Evolutionary conservation across 2,113 vertebrate genomes (phyloP).

Genomic region (Pangasianodon gigas): DNA sequence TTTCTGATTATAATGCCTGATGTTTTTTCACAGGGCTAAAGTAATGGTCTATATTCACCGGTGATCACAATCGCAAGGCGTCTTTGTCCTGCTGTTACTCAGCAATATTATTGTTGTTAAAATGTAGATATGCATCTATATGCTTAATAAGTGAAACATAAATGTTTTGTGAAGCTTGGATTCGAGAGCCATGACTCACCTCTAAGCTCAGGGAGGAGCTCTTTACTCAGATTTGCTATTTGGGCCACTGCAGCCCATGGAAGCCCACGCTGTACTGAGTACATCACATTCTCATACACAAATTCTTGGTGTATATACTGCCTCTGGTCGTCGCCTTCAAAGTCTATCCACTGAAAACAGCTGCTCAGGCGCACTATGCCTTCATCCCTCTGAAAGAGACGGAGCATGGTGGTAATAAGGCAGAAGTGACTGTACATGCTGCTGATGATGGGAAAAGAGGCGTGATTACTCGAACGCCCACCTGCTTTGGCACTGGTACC

Average conservation of each 20-base stretch:
- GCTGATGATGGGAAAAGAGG: neutral
- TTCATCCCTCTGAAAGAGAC: constrained; percentile 59
- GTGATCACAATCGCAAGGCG: neutral
- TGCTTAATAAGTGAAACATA: neutral
- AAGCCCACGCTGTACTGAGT: constrained; percentile 54
- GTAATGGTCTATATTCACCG: neutral
- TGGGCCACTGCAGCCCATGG: constrained; percentile 58
- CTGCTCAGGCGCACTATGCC: constrained; percentile 59
- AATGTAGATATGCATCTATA: neutral
- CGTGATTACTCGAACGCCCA: neutral
- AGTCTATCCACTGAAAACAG: constrained; percentile 64
- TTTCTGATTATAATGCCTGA: neutral
- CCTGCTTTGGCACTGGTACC: constrained; percentile 3
- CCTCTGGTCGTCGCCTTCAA: constrained; percentile 50
- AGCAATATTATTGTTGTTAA: neutral
- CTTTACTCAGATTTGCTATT: constrained; percentile 57
- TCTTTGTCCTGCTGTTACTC: neutral
- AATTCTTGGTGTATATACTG: constrained; percentile 65
- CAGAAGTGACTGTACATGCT: neutral
- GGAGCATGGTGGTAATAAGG: neutral
- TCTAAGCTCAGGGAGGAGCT: constrained; percentile 60
- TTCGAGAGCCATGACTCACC: constrained; percentile 51
- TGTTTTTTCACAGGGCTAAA: neutral
- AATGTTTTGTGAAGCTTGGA: neutral
- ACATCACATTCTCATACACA: constrained; percentile 61